Percentiles rank a stretch among this genome's conserved stretches.
phyloP scores from a whole-genome alignment of 2,888 invertebrate genomes.

The Chrysolina haemoptera region DNA sequence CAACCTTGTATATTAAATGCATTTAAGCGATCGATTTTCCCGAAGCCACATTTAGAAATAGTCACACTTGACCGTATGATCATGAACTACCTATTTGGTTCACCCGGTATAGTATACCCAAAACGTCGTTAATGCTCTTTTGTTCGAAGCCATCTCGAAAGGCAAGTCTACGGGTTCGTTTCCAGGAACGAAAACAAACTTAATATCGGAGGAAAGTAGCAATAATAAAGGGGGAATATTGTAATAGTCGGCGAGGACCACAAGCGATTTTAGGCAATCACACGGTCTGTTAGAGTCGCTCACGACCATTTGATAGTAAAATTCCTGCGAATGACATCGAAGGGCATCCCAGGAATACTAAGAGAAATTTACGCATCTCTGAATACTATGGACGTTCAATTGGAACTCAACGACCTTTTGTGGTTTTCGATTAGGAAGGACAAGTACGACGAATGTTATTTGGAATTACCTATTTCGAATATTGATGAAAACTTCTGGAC shows the following conservation, averaged over 20 bases:
- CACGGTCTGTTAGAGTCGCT: slow-evolving; percentile 66
- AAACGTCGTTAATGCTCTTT: background rate
- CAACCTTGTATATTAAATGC: too few species aligned
- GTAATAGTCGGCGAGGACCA: slow-evolving; percentile 55
- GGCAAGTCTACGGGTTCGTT: slow-evolving; percentile 11
- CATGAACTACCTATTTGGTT: too few species aligned
- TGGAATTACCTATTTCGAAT: background rate
- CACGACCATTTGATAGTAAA: slow-evolving; percentile 70
- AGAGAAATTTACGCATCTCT: slow-evolving; percentile 32
- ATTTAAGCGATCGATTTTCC: too few species aligned
- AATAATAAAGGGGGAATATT: slow-evolving; percentile 46
- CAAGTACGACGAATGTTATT: background rate
- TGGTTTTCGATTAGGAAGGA: background rate
- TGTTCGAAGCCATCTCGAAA: slow-evolving; percentile 3
- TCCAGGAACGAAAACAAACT: slow-evolving; percentile 41
- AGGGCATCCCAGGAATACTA: slow-evolving; percentile 58
- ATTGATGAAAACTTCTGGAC: background rate
- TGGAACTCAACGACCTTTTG: slow-evolving; percentile 5
- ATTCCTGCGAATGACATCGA: slow-evolving; percentile 70
- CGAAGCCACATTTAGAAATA: too few species aligned
- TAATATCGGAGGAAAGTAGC: slow-evolving; percentile 44
- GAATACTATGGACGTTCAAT: slow-evolving; percentile 1
- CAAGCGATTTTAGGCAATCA: slow-evolving; percentile 69
- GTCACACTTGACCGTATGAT: too few species aligned
- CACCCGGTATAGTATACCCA: too few species aligned